Percentiles rank a stretch among this genome's conserved stretches.
phyloP scores from a whole-genome alignment of 2,113 vertebrate genomes.

The Nestor notabilis region DNA sequence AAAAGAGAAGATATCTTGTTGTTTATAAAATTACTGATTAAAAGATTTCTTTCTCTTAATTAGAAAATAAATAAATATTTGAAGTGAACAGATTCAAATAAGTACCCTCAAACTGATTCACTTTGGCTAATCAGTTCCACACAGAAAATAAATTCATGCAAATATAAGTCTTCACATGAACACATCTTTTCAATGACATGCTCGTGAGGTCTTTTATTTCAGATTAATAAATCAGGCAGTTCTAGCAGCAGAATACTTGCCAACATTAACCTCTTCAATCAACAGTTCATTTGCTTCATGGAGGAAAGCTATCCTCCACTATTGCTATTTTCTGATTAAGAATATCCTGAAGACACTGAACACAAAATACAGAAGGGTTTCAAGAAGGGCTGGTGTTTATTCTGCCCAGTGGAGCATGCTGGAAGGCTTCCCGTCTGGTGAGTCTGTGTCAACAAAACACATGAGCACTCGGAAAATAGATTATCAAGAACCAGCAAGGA shows the following conservation, averaged over 20 bases:
- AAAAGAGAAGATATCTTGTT: background rate
- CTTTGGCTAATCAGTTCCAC: slow-evolving; percentile 3
- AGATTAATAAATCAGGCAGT: slow-evolving; percentile 34
- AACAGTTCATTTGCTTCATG: background rate
- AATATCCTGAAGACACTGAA: background rate
- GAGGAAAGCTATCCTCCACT: background rate
- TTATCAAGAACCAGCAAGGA: background rate
- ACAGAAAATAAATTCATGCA: slow-evolving; percentile 1
- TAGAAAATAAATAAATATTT: slow-evolving; percentile 21
- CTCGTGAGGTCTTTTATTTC: slow-evolving; percentile 44
- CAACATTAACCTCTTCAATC: slow-evolving; percentile 16
- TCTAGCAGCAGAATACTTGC: background rate
- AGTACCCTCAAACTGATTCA: background rate
- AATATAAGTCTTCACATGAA: background rate
- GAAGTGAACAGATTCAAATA: background rate
- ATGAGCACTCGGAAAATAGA: fast-evolving
- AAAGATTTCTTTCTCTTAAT: background rate
- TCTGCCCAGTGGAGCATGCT: background rate
- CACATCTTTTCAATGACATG: background rate
- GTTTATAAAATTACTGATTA: background rate
- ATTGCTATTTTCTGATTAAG: slow-evolving; percentile 15
- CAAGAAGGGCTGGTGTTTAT: background rate
- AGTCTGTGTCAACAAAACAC: background rate
- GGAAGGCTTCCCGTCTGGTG: background rate
- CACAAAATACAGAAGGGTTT: background rate